Evolutionary conservation across 2,797 vertebrate species (phyloP).

Genomic region (Argyrosomus regius): DNA sequence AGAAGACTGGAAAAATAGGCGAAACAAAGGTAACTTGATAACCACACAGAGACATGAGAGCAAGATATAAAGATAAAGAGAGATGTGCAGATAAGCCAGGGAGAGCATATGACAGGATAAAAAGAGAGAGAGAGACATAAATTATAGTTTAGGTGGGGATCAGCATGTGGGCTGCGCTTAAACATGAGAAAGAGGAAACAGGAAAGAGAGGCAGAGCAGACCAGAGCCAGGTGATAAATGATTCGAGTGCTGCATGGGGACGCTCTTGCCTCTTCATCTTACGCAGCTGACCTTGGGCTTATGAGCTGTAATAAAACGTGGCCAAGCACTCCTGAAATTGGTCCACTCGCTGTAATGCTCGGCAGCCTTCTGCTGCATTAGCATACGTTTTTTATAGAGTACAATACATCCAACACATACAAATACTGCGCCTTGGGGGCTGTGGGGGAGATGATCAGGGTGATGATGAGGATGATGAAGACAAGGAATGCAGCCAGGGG

Average conservation of each 20-base stretch:
- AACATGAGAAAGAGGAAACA: slow-evolving; percentile 44
- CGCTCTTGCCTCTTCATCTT: slow-evolving; percentile 80
- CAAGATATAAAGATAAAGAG: slow-evolving; percentile 36
- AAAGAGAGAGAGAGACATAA: slow-evolving; percentile 46
- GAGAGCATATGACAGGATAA: slow-evolving; percentile 26
- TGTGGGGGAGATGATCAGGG: slow-evolving; percentile 62
- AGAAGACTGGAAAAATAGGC: neutral
- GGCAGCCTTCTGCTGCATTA: slow-evolving; percentile 71
- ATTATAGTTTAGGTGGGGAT: slow-evolving; percentile 43
- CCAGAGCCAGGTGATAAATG: slow-evolving; percentile 79
- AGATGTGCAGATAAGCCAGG: neutral
- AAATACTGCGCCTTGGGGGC: slow-evolving; percentile 57
- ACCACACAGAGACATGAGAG: slow-evolving; percentile 2
- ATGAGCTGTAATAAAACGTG: slow-evolving; percentile 87
- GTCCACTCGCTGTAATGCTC: slow-evolving; percentile 78
- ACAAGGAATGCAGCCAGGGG: slow-evolving; percentile 61
- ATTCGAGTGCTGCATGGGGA: slow-evolving; percentile 68
- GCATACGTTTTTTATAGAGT: slow-evolving; percentile 76
- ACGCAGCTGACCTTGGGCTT: slow-evolving; percentile 87
- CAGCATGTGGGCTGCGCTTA: slow-evolving; percentile 30
- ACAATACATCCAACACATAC: slow-evolving; percentile 65
- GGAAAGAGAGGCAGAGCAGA: slow-evolving; percentile 44
- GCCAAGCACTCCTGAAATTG: slow-evolving; percentile 85
- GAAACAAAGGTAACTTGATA: slow-evolving; percentile 7
- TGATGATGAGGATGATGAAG: slow-evolving; percentile 63